phyloP scores from a whole-genome alignment of 2,888 invertebrate species.

The Oscheius sp. region DNA sequence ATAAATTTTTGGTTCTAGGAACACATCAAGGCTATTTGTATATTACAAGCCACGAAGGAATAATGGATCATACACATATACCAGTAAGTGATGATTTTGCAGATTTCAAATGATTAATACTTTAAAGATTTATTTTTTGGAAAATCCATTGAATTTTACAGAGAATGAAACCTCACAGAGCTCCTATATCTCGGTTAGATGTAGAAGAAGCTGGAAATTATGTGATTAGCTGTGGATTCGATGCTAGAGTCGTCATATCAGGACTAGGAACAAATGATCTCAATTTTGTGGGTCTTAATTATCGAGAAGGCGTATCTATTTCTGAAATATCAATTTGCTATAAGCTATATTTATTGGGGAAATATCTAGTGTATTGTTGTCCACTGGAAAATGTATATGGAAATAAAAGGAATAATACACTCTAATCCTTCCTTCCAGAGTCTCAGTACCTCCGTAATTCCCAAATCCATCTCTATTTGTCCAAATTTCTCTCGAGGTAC shows the following conservation, averaged over 20 bases:
- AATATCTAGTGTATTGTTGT: too few relatives aligned
- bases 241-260: slow-evolving; percentile 79
- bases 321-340: background rate
- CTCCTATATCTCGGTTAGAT: slow-evolving; percentile 89
- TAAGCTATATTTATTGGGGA: too few relatives aligned
- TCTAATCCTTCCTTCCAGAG: too few relatives aligned
- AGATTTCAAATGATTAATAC: too few relatives aligned
- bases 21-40: slow-evolving; percentile 58
- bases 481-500: slow-evolving; percentile 56
- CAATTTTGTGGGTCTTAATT: slow-evolving; percentile 3
- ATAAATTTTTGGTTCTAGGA: slow-evolving; percentile 68
- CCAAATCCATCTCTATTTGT: slow-evolving; percentile 58
- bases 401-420: too few relatives aligned
- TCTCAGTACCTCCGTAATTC: slow-evolving; percentile 47
- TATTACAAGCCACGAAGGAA: slow-evolving; percentile 66
- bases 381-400: too few relatives aligned
- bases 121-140: too few relatives aligned
- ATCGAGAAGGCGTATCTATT: background rate
- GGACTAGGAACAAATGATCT: slow-evolving; percentile 77
- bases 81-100: slow-evolving; percentile 34
- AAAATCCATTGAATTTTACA: slow-evolving; percentile 39
- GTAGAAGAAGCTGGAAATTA: slow-evolving; percentile 93
- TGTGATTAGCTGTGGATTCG: slow-evolving; percentile 78
- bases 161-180: slow-evolving; percentile 58
- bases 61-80: slow-evolving; percentile 53